Evolutionary conservation across 2,888 invertebrate species (phyloP), one percentile per base, ranked within the genome.

Genomic region (Rhaphigaster nebulosa): DNA sequence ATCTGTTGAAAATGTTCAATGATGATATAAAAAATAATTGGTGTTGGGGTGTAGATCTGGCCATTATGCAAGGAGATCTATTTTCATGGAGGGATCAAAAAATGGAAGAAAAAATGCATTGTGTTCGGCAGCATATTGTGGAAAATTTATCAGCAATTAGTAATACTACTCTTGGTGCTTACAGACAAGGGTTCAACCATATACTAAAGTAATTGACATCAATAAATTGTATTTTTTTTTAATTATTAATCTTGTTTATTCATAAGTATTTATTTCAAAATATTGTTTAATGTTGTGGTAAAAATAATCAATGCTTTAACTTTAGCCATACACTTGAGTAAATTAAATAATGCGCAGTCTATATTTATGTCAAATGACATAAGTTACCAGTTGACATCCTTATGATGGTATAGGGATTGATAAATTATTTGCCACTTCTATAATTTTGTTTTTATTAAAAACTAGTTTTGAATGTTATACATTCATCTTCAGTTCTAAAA

Each of bases 31-130:
- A 76, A 92, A 92, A 92, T 93, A 34, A 94, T 93, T 92, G 93
- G 92, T 96, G 95, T 93, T 98, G 97, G 97, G 96, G 96, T 76
- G 95, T 97, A 0, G 95, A 96, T 60, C 95, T 97, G 93, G 97
- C 88, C 1, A 97, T 13, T 95, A 95, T 90, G 95, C 96, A 0
- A 94, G 97, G 6, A 94, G 97, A 13, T 94, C 95, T 15, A 95
- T 96, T 52, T 90, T 92, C 56, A 89, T 92, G 52, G 88, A 91
- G 92, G 15, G 80, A 91, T 10, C 89, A 87, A 18, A 65, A 84
- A 12, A 90, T 93, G 90, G 70, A 90, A 90, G 91, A 92, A 2
- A 93, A 94, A 80, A 90, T 94, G 56, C 92, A 93, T 45, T 92
- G 92, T 6, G 92, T 94, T 91, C 94, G 94, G 90, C 94, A 94